phyloP scores from a whole-genome alignment of 2,797 vertebrate genomes.

The Molossus alvarezi region DNA sequence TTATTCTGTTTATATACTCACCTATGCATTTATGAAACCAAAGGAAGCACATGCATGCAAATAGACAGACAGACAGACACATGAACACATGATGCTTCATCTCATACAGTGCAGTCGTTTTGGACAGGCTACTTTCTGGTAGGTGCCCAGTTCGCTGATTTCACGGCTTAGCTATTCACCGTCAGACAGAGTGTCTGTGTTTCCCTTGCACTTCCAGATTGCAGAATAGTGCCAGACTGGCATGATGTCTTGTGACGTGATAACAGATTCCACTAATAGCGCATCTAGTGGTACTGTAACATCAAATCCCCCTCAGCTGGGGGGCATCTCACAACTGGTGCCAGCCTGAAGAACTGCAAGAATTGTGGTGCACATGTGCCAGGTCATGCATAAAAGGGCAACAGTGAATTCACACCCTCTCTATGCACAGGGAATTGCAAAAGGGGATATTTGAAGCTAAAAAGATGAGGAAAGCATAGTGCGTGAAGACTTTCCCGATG shows the following conservation, averaged over 20 bases:
- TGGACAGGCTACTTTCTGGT: conserved; percentile 85
- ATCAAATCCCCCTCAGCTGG: conserved; percentile 72
- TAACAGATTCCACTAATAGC: conserved; percentile 80
- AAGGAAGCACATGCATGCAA: background rate
- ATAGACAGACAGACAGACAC: background rate
- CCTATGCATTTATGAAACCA: background rate
- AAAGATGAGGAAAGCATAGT: background rate
- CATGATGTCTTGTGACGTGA: conserved; percentile 79
- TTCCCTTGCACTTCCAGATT: conserved; percentile 80
- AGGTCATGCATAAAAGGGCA: conserved; percentile 61
- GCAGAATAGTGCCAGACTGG: conserved; percentile 71
- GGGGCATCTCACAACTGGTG: conserved; percentile 69
- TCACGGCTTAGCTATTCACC: conserved; percentile 86
- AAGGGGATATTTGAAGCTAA: conserved; percentile 51
- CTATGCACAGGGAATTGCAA: background rate
- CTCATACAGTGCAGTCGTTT: conserved; percentile 73
- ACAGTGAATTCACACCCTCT: conserved; percentile 63
- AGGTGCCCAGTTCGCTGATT: conserved; percentile 81
- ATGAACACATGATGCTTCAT: conserved; percentile 20
- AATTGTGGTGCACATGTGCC: conserved; percentile 22
- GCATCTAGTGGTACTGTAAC: conserved; percentile 48
- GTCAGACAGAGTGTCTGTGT: conserved; percentile 83
- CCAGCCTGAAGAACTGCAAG: conserved; percentile 48
- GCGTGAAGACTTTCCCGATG: conserved; percentile 23
- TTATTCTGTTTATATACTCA: background rate